Evolutionary conservation across 2,113 vertebrate species (phyloP), one percentile per base, ranked within the genome.

Genomic region (Anarhynchus alexandrinus): DNA sequence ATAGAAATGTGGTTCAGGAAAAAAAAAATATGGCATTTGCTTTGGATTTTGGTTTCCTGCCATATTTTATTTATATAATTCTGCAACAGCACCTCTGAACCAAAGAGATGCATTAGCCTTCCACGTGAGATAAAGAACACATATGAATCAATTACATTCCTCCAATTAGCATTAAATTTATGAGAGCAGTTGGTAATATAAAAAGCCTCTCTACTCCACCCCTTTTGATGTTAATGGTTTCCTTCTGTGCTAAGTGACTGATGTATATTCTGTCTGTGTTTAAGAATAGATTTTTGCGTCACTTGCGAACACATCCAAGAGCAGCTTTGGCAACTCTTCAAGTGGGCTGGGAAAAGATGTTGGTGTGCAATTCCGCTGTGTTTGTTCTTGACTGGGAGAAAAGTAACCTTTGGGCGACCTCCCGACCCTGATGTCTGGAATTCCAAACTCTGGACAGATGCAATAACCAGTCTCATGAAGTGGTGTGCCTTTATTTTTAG

Each of bases 271-370:
- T 94, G 97, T 94, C 94, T 96, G 97, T 91, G 96, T 96, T 96
- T 98, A 98, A 98, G 98, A 98, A 98, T 98, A 99, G 98, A 97
- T 97, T 86, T 96, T 94, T 98, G 97, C 97, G 72, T 98, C 98
- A 98, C 93, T 98, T 96, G 92, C 74, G 81, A 98, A 98, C 95
- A 97, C 97, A 98, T 90, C 97, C 97, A 96, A 96, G 88, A 96
- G 81, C 91, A 97, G 97, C 85, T 96, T 72, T 98, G 98, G 98
- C 92, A 70, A 52, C 77, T 74, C 96, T 95, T 98, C 89, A 93
- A 96, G 84, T 92, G 94, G 86, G 92, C 88, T 96, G 96, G 97
- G 96, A 97, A 95, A 92, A 91, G 89, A 97, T 3, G 30, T 22
- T 74, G 92, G 88, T 96, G 97, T 97, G 95, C 94, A 77, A 94